phyloP scores from a whole-genome alignment of 2,888 invertebrate species.

The Orthonychiurus folsomi region DNA sequence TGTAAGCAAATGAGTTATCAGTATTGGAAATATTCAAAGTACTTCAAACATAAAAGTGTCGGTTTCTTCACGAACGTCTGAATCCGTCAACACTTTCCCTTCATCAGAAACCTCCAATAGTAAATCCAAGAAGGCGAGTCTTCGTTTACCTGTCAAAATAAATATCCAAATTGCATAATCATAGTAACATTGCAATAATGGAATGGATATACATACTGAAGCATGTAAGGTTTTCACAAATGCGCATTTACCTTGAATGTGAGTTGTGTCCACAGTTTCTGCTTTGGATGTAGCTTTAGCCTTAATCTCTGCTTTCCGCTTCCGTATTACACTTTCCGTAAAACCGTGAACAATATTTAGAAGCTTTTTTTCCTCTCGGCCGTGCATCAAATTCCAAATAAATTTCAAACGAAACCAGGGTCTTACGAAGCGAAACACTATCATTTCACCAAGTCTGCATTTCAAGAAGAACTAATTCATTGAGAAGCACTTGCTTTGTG shows the following conservation, averaged over 20 bases:
- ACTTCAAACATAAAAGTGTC: slow-evolving; percentile 54
- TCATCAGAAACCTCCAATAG: slow-evolving; percentile 53
- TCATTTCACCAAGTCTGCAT: slow-evolving; percentile 25
- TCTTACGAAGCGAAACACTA: slow-evolving; percentile 40
- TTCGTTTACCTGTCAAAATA: slow-evolving; percentile 14
- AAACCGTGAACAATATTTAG: slow-evolving; percentile 55
- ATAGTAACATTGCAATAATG: too few species aligned
- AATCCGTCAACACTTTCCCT: slow-evolving; percentile 55
- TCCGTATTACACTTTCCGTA: slow-evolving; percentile 46
- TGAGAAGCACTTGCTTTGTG: too few species aligned
- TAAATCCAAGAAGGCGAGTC: slow-evolving; percentile 49
- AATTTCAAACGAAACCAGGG: slow-evolving; percentile 53
- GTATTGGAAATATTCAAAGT: too few species aligned
- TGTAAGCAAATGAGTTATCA: too few species aligned
- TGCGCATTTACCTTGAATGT: not conserved
- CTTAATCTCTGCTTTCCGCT: too few species aligned
- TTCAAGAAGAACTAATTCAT: too few species aligned
- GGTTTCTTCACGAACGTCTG: slow-evolving; percentile 69
- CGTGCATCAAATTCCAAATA: slow-evolving; percentile 54
- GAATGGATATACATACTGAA: too few species aligned
- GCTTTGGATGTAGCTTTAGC: too few species aligned
- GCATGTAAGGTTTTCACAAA: not conserved
- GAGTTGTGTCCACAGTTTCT: too few species aligned
- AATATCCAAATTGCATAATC: not conserved
- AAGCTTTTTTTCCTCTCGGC: slow-evolving; percentile 51